phyloP scores from a whole-genome alignment of 2,113 vertebrate genomes.

The Coreoperca whiteheadi region DNA sequence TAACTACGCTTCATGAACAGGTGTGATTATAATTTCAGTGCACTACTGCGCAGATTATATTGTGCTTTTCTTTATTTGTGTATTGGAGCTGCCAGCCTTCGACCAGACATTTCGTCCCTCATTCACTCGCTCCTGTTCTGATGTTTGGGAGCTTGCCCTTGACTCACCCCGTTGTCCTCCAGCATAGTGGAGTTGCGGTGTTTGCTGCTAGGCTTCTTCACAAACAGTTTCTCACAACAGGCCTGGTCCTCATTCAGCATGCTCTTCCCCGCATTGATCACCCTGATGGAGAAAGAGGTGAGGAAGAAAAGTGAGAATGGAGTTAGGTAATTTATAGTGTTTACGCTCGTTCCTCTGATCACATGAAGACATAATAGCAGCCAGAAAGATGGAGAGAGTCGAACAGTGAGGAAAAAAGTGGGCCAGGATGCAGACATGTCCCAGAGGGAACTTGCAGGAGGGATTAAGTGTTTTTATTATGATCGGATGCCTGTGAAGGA shows the following conservation, averaged over 20 bases:
- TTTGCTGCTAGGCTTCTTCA: conserved; percentile 86
- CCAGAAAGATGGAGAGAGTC: conserved; percentile 27
- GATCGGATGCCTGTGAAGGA: conserved; percentile 56
- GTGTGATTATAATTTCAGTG: neutral
- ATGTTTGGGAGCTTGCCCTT: neutral
- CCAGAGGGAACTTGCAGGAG: conserved; percentile 55
- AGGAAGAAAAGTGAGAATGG: conserved; percentile 21
- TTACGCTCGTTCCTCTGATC: conserved; percentile 34
- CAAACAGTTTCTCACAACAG: conserved; percentile 91
- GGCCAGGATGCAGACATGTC: conserved; percentile 61
- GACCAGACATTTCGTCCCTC: neutral
- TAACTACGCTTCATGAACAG: neutral
- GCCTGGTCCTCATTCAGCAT: conserved; percentile 99
- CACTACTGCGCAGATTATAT: neutral
- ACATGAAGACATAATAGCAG: conserved; percentile 34
- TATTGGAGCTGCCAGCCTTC: neutral
- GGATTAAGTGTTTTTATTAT: conserved; percentile 76
- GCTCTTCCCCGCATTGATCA: conserved; percentile 98
- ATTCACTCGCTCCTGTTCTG: neutral
- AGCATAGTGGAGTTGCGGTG: conserved; percentile 76
- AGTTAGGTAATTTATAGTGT: conserved; percentile 40
- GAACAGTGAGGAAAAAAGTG: conserved; percentile 26
- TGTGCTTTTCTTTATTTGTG: conserved; percentile 1
- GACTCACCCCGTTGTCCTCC: conserved; percentile 83
- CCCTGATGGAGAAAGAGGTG: conserved; percentile 81